Conservation (phyloP, 2,113 vertebrate species). For the Gymnogyps californianus region DNA sequence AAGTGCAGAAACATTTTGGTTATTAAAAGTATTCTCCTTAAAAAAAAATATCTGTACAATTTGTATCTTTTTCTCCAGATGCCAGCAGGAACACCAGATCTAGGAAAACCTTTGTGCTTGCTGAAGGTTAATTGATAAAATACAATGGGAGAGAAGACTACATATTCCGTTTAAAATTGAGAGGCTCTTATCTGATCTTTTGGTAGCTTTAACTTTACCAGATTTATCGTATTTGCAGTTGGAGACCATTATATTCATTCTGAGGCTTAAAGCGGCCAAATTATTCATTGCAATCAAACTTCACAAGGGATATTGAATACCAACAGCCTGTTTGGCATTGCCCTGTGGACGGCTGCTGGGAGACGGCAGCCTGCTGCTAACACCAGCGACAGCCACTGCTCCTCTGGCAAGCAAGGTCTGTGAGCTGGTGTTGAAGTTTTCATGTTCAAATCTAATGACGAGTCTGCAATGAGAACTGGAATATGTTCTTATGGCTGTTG, state of each 20-base stretch:
- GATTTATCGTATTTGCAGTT: neutral
- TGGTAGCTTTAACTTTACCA: neutral
- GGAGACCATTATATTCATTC: neutral
- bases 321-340: neutral
- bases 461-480: neutral
- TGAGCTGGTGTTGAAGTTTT: neutral
- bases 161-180: neutral
- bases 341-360: neutral
- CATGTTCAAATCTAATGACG: rapidly evolving
- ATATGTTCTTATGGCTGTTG: neutral
- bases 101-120: constrained; percentile 7
- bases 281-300: neutral
- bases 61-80: constrained; percentile 48
- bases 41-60: neutral
- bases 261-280: neutral
- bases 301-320: neutral
- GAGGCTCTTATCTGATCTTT: neutral
- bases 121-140: constrained; percentile 58
- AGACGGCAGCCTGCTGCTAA: neutral
- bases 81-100: constrained; percentile 39
- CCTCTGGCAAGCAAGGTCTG: neutral
- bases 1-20: constrained; percentile 57
- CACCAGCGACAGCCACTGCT: neutral
- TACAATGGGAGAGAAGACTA: neutral
- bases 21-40: constrained; percentile 51